Percentiles rank a stretch among this genome's conserved stretches.
These are phyloP conservation scores for Lasioglossum vierecki DNA, from an alignment of 2,888 invertebrate genomes.

Conservation along the genomic window DNA sequence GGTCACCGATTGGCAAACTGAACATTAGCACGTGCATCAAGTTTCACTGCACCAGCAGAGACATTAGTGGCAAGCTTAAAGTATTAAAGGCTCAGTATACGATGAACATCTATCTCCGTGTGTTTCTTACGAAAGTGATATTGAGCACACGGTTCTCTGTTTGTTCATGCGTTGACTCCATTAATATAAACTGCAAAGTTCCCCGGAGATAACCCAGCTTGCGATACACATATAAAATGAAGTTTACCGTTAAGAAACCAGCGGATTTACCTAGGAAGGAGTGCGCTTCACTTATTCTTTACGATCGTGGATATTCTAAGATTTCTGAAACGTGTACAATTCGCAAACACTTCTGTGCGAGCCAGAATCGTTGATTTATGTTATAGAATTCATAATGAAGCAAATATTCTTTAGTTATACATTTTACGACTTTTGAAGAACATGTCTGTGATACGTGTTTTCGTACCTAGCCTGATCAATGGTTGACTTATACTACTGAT, in stretches of 20 bases:
- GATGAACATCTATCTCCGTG: constrained; percentile 16
- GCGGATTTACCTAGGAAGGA: constrained; percentile 50
- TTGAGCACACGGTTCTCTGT: constrained; percentile 28
- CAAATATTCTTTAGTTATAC: background rate
- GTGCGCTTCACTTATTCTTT: constrained; percentile 52
- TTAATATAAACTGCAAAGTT: constrained; percentile 67
- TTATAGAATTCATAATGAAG: background rate
- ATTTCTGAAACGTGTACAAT: constrained; percentile 25
- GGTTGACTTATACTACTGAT: constrained; percentile 3
- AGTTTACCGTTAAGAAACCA: constrained; percentile 61
- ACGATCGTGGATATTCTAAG: constrained; percentile 43
- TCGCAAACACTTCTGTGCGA: background rate
- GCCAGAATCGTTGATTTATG: background rate
- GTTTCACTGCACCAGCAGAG: background rate
- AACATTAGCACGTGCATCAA: background rate
- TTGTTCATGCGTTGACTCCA: constrained; percentile 59
- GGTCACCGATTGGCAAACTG: background rate
- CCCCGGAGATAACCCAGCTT: constrained; percentile 46
- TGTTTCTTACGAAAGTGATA: constrained; percentile 37
- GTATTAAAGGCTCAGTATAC: constrained; percentile 14
- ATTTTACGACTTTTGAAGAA: background rate
- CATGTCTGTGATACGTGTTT: background rate
- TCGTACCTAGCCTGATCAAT: background rate
- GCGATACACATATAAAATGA: constrained; percentile 52
- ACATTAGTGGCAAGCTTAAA: constrained; percentile 19